phyloP scores from a whole-genome alignment of 2,113 vertebrate species.

The Ceuthmochares aereus region DNA sequence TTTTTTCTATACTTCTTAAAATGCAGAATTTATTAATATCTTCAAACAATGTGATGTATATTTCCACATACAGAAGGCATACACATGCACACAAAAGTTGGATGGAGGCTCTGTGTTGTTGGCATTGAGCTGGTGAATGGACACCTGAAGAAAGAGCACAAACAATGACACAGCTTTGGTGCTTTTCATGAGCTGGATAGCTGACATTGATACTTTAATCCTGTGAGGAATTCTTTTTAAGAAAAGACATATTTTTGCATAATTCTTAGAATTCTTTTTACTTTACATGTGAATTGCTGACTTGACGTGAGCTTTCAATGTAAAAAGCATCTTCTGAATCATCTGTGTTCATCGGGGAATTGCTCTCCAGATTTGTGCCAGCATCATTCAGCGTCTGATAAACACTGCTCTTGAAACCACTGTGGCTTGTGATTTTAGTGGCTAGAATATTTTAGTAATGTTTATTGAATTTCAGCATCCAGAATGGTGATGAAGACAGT shows the following conservation, averaged over 20 bases:
- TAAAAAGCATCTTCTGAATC: neutral
- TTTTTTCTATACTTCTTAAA: neutral
- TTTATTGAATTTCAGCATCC: constrained; percentile 33
- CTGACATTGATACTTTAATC: neutral
- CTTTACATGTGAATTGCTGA: neutral
- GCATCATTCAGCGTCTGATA: neutral
- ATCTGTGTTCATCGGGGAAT: neutral
- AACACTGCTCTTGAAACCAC: neutral
- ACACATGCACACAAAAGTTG: rapidly evolving
- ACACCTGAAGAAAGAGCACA: neutral
- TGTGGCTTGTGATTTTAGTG: constrained; percentile 5
- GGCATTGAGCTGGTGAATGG: neutral
- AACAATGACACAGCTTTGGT: neutral
- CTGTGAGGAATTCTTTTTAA: neutral
- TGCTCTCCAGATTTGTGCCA: neutral
- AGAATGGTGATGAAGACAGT: constrained; percentile 3
- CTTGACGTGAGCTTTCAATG: neutral
- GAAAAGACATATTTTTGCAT: neutral
- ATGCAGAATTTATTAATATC: neutral
- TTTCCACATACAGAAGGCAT: neutral
- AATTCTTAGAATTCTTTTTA: neutral
- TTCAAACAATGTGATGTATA: neutral
- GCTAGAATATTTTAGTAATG: constrained; percentile 45
- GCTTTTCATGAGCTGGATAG: neutral
- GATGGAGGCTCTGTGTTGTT: neutral